Evolutionary conservation across 2,113 vertebrate genomes (phyloP).

Genomic region (Trematomus loennbergii): DNA sequence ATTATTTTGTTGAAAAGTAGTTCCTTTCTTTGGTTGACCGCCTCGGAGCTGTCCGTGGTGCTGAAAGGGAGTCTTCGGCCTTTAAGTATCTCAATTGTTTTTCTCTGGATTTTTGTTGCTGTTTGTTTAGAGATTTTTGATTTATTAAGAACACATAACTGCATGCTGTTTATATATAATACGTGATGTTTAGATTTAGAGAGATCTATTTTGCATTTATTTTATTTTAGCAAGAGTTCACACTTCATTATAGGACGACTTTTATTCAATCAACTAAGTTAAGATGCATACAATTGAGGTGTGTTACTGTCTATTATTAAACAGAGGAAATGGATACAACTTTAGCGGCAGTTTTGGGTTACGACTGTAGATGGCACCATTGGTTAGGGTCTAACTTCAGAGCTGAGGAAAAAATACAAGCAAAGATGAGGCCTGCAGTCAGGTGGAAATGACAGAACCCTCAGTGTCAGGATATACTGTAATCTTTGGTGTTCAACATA

Average conservation of each 20-base stretch:
- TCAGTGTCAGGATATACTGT: neutral
- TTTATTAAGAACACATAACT: neutral
- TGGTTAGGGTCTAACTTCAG: slow-evolving; percentile 38
- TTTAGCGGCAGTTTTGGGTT: slow-evolving; percentile 7
- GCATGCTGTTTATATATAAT: neutral
- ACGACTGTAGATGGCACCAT: slow-evolving; percentile 78
- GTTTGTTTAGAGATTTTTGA: neutral
- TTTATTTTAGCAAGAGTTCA: neutral
- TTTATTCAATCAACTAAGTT: neutral
- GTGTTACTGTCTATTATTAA: neutral
- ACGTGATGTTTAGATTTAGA: neutral
- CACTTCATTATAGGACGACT: neutral
- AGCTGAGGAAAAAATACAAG: neutral
- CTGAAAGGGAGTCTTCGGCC: slow-evolving; percentile 47
- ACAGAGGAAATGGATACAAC: neutral
- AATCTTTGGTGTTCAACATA: neutral
- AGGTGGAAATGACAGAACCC: neutral
- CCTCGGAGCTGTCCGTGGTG: slow-evolving; percentile 75
- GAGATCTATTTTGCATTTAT: neutral
- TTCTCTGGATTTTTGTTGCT: neutral
- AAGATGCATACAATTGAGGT: neutral
- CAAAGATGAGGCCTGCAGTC: neutral
- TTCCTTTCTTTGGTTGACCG: neutral
- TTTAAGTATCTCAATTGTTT: neutral
- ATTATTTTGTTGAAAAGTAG: neutral